Percentiles rank a stretch among this genome's conserved stretches.
These are phyloP conservation scores for Diorhabda elongata DNA, from an alignment of 1,140 invertebrate genomes.

Conservation along the genomic window DNA sequence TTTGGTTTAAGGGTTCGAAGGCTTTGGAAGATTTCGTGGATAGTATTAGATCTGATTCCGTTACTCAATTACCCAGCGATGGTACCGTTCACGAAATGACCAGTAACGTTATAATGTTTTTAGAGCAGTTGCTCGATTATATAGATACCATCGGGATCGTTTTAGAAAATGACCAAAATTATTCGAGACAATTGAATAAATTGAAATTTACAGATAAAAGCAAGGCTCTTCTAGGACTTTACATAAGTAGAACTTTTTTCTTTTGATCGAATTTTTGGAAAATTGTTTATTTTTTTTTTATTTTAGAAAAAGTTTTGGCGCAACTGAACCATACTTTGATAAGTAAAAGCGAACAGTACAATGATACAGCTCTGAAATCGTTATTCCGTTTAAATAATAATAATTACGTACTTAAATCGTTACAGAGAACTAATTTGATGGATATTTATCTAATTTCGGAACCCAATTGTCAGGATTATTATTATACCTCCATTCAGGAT, in stretches of 20 bases:
- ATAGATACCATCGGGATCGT: slow-evolving; percentile 68
- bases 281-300: slow-evolving; percentile 50
- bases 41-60: slow-evolving; percentile 78
- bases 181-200: slow-evolving; percentile 53
- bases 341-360: slow-evolving; percentile 82
- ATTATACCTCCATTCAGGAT: slow-evolving; percentile 76
- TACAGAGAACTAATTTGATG: slow-evolving; percentile 77
- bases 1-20: slow-evolving; percentile 66
- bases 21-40: slow-evolving; percentile 92
- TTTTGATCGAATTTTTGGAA: slow-evolving; percentile 78
- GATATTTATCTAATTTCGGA: slow-evolving; percentile 74
- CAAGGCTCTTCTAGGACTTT: slow-evolving; percentile 67
- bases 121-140: slow-evolving; percentile 79
- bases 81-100: slow-evolving; percentile 95
- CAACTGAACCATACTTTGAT: slow-evolving; percentile 79
- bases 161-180: slow-evolving; percentile 58
- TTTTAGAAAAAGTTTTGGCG: slow-evolving; percentile 76
- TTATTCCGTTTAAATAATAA: slow-evolving; percentile 90
- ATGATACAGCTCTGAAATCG: slow-evolving; percentile 74
- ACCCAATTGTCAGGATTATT: slow-evolving; percentile 77
- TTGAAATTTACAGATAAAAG: slow-evolving; percentile 51
- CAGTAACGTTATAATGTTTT: slow-evolving; percentile 85
- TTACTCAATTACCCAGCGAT: slow-evolving; percentile 83
- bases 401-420: slow-evolving; percentile 86
- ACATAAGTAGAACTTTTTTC: slow-evolving; percentile 61